Base-by-base conservation (phyloP, 2,888 invertebrate genomes). In the Eucera pruinosa region DNA sequence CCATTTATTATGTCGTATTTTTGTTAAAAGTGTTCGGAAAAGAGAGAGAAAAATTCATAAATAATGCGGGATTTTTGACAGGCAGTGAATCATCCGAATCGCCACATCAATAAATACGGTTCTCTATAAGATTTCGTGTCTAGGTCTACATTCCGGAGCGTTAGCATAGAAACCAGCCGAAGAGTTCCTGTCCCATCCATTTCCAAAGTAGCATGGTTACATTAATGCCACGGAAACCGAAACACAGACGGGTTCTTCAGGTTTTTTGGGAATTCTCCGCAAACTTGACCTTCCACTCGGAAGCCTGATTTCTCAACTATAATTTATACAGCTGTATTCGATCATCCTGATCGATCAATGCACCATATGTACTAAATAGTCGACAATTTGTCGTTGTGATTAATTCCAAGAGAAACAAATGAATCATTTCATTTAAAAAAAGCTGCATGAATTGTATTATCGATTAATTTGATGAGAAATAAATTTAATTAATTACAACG, bases 231-330 rank as follows among this genome's bases (percentile, higher is more conserved):
- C 25, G 25, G 13, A 25, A 20, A 18, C 2, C 18, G 47, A 47
- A 52, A 41, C 11, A 58, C 23, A 3, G 9, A 9, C 23, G 13
- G 27, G 36, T 47, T 50, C 3, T 48, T 30, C 62, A 9, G 2
- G 33, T 57, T 55, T 27, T 36, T 25, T 41, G 11, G 13, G 45
- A 41, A 61, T 52, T 66, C 61, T 9, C 23, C 27, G 13, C 52
- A 65, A 79, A 77, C 77, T 74, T 78, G 73, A 80, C 70, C 78
- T 70, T 50, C 54, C 13, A 27, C 1, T 18, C 2, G 1, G 27
- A 33, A 7, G 2, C 20, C 15, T 25, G 43, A 45, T 66, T 78
- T 73, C 66, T 57, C 58, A 62, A 52, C 2, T 1, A 65, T 65
- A 18, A 25, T 33, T 43, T 43, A 33, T n/a, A 27, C 47, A 41